Conservation (phyloP, 1,140 invertebrate species). For the Bombus affinis region DNA sequence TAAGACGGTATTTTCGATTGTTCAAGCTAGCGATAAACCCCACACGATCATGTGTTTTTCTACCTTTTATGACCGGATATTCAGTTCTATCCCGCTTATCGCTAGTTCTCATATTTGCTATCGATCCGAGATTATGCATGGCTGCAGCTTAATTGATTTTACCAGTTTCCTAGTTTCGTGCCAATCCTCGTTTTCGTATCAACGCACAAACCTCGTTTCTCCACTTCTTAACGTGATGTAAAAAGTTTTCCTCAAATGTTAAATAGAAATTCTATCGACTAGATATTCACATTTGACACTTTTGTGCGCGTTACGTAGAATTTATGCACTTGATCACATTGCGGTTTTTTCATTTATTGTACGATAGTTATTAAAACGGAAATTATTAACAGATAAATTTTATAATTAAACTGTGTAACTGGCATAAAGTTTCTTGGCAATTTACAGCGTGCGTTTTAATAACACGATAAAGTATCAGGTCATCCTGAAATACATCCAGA, state of each 20-base stretch:
- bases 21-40: slow-evolving; percentile 54
- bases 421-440: neutral
- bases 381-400: neutral
- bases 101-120: slow-evolving; percentile 10
- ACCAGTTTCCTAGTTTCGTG: neutral
- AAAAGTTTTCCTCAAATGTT: neutral
- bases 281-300: neutral
- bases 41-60: slow-evolving; percentile 25
- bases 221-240: neutral
- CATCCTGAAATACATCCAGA: neutral
- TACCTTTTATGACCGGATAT: slow-evolving; percentile 7
- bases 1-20: slow-evolving; percentile 65
- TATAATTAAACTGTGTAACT: no score
- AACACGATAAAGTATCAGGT: neutral
- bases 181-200: neutral
- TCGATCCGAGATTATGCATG: slow-evolving; percentile 29
- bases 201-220: neutral
- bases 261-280: neutral
- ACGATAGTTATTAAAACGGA: no score
- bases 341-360: neutral
- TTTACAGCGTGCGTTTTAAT: neutral
- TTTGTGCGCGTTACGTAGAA: neutral
- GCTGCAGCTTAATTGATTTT: slow-evolving; percentile 20
- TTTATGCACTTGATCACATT: neutral
- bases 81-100: slow-evolving; percentile 37